Evolutionary conservation across 2,888 invertebrate species (phyloP).

Genomic region (Athrips mouffetella): DNA sequence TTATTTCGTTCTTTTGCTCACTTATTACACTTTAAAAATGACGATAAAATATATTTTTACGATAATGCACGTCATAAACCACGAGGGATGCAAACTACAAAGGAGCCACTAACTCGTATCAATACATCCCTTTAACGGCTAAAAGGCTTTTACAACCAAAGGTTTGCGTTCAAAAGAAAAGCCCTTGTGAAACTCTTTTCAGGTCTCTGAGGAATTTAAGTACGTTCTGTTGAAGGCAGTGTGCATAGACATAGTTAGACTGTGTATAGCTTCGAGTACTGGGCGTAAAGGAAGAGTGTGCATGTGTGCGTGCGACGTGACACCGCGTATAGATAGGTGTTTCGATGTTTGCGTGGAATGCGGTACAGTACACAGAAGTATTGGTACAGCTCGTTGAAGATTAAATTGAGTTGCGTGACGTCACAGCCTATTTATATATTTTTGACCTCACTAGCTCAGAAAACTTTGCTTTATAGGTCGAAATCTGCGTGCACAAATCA

Average conservation of each 20-base stretch:
- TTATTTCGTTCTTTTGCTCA: too few relatives aligned
- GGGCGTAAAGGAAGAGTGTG: conserved; percentile 46
- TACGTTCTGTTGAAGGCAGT: conserved; percentile 24
- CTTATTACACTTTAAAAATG: conserved; percentile 5
- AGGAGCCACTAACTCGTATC: conserved; percentile 49
- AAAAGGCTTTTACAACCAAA: conserved; percentile 61
- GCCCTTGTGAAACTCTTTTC: conserved; percentile 71
- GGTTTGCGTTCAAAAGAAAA: conserved; percentile 63
- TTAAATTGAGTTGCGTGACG: conserved; percentile 31
- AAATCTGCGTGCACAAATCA: too few relatives aligned
- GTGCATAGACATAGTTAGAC: conserved; percentile 41
- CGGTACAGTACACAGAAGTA: conserved; percentile 26
- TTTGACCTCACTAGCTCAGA: not conserved
- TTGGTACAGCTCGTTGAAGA: conserved; percentile 17
- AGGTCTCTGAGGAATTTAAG: conserved; percentile 65
- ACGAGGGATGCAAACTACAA: conserved; percentile 52
- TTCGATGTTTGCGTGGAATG: conserved; percentile 52
- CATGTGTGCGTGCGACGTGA: conserved; percentile 55
- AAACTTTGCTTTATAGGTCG: too few relatives aligned
- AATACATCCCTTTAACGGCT: conserved; percentile 50
- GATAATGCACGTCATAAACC: conserved; percentile 31
- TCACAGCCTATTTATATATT: conserved; percentile 23
- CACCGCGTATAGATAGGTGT: conserved; percentile 27
- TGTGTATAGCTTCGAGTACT: conserved; percentile 39
- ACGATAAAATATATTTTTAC: conserved; percentile 39